Evolutionary conservation across 2,113 vertebrate genomes (phyloP).

Genomic region (Hippocampus mohnikei): DNA sequence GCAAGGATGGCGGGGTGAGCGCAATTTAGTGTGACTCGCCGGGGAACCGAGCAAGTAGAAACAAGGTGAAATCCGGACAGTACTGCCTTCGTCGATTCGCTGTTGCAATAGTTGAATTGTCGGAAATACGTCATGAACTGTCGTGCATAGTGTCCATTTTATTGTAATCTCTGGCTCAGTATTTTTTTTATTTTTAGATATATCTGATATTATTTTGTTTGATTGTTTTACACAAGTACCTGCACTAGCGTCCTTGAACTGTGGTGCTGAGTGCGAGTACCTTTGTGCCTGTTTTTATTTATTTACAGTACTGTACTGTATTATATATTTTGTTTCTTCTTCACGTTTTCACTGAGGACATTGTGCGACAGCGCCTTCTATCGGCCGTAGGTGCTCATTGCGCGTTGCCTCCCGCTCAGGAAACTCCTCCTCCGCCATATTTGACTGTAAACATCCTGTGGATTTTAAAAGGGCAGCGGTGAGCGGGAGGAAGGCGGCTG

Average conservation of each 20-base stretch:
- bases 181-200: no score
- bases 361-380: conserved; percentile 44
- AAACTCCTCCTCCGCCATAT: conserved; percentile 67
- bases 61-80: no score
- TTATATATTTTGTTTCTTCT: background rate
- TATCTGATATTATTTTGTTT: background rate
- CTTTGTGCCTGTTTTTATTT: background rate
- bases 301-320: background rate
- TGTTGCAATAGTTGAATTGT: no score
- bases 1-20: no score
- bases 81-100: no score
- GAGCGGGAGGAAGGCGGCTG: conserved; percentile 75
- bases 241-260: background rate
- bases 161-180: no score
- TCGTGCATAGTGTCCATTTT: no score
- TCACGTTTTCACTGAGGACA: background rate
- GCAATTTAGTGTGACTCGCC: no score
- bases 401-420: conserved; percentile 10
- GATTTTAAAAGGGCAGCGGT: conserved; percentile 73
- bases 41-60: no score
- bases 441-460: conserved; percentile 79
- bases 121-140: no score
- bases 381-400: background rate
- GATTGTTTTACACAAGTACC: background rate
- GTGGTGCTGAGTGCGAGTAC: background rate